A percentile compares a stretch with the other conserved stretches of the same genome.
Conservation (phyloP, 2,797 vertebrate genomes). For the Champsocephalus gunnari region DNA sequence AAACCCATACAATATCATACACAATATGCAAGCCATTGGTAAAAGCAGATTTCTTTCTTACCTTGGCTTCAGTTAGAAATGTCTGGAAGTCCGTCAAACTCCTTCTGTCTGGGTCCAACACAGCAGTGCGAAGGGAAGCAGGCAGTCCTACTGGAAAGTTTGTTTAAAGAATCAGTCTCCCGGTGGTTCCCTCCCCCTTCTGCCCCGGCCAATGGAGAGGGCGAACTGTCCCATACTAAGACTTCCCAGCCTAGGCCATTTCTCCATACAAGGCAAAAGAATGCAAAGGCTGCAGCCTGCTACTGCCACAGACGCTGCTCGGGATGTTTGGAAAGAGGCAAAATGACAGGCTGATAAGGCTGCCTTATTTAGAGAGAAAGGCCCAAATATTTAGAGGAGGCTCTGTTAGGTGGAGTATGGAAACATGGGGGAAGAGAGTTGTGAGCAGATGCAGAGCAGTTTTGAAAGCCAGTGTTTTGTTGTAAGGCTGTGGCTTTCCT, state of each 20-base stretch:
- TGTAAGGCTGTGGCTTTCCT: conserved; percentile 60
- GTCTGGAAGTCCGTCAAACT: conserved; percentile 63
- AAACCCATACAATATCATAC: background rate
- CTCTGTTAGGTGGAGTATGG: conserved; percentile 49
- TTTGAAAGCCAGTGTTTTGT: conserved; percentile 45
- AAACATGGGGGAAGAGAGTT: conserved; percentile 44
- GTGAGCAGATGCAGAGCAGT: conserved; percentile 67
- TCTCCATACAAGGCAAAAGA: conserved; percentile 92
- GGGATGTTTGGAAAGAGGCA: conserved; percentile 81
- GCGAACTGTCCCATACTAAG: conserved; percentile 67
- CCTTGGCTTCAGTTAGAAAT: conserved; percentile 79
- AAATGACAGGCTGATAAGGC: conserved; percentile 88
- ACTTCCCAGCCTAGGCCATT: conserved; percentile 82
- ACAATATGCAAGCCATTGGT: conserved; percentile 11
- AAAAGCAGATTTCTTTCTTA: conserved; percentile 71
- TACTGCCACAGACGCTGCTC: conserved; percentile 62
- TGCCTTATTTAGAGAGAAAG: conserved; percentile 87
- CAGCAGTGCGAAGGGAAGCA: conserved; percentile 75
- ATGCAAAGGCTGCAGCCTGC: conserved; percentile 79
- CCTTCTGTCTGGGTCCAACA: conserved; percentile 70
- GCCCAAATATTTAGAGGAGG: conserved; percentile 64
- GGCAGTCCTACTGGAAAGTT: conserved; percentile 82
- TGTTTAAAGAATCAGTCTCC: conserved; percentile 81
- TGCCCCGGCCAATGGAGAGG: conserved; percentile 74
- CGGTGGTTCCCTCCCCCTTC: conserved; percentile 69